A percentile compares a stretch with the other conserved stretches of the same genome.
These are phyloP conservation scores for Nyctibius bracteatus DNA, from an alignment of 2,113 vertebrate species.

Conservation along the genomic window DNA sequence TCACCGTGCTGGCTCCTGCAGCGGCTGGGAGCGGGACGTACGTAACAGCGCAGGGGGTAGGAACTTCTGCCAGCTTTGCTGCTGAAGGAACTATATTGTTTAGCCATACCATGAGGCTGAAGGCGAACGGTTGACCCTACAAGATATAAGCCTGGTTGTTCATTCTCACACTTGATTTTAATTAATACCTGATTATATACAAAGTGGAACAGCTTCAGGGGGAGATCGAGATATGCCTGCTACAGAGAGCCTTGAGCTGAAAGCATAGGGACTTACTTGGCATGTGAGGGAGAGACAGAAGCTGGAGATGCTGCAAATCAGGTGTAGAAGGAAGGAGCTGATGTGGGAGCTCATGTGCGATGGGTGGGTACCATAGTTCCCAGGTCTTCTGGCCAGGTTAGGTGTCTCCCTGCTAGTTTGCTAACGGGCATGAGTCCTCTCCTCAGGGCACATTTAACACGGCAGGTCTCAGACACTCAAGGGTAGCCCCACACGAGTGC, in stretches of 20 bases:
- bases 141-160: neutral
- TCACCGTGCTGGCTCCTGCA: accelerated
- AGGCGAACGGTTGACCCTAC: neutral
- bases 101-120: neutral
- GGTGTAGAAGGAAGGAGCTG: neutral
- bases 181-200: neutral
- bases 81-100: neutral
- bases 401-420: neutral
- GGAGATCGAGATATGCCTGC: neutral
- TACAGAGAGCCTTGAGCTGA: neutral
- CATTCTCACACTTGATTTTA: neutral
- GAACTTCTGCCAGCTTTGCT: neutral
- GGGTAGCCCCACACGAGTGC: neutral
- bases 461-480: neutral
- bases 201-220: neutral
- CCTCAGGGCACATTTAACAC: neutral
- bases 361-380: neutral
- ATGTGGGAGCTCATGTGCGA: accelerated
- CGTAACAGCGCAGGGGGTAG: accelerated
- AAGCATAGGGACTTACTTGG: neutral
- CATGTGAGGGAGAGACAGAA: neutral
- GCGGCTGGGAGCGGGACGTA: accelerated
- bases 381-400: neutral
- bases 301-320: neutral
- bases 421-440: neutral